Evolutionary conservation across 2,797 vertebrate species (phyloP), one percentile per base, ranked within the genome.

Genomic region (Hoplostethus mediterraneus): DNA sequence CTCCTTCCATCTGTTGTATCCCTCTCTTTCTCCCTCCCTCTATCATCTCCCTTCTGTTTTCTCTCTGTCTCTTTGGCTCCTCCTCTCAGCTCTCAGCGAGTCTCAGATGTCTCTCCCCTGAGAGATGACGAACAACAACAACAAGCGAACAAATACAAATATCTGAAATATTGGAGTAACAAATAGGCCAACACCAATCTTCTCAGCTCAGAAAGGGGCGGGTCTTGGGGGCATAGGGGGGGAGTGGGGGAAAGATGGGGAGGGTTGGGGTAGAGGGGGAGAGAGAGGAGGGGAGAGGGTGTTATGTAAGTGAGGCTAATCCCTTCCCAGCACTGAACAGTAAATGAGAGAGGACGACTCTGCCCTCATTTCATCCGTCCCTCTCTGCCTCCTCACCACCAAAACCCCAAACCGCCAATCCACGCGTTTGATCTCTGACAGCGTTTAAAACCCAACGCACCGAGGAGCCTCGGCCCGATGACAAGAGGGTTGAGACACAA

Each of bases 251-350:
- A 5, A 5, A 5, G 33, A 55, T 64, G 52, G 49, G 66, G 48
- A 61, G 66, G 36, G 58, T 14, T n/a, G 31, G 16, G 58, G 70
- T 66, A 65, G 67, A 3, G 63, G 31, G 31, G 56, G 75, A 21
- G 16, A 11, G 59, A 38, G 54, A 38, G 33, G 36, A 21, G 36
- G 30, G 31, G n/a, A 40, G 79, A 73, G 47, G 14, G 63, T 84
- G 84, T 94, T 94, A 93, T 82, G 83, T 91, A 95, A 94, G 91
- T 63, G 78, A 81, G 80, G 83, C 86, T 93, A 93, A 94, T 94
- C 92, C 91, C 82, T 87, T 91, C 80, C 84, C 88, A 88, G 73
- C 80, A 80, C 85, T 85, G 84, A 86, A 90, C 81, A 81, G 80
- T 60, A 84, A 93, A 91, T 89, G 87, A 92, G 87, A 84, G 57